Conservation (phyloP, 2,888 invertebrate genomes). For the Alsophila aescularia region DNA sequence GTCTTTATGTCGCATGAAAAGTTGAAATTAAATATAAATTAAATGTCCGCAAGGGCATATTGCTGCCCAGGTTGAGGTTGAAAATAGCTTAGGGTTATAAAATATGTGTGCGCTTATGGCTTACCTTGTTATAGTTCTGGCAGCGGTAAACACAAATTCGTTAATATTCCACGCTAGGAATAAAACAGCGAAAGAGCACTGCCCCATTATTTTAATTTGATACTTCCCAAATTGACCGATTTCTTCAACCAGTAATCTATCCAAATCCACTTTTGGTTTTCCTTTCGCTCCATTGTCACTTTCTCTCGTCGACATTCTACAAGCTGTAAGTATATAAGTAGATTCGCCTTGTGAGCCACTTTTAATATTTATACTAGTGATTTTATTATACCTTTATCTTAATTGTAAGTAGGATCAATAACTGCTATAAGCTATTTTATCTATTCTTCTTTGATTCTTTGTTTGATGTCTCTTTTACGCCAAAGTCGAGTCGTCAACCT, state of each 20-base stretch:
- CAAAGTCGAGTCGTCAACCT: too few relatives aligned
- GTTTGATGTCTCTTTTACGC: not conserved
- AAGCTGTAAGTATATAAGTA: not conserved
- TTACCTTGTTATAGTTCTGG: slow-evolving; percentile 38
- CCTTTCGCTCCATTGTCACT: not conserved
- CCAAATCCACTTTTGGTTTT: slow-evolving; percentile 43
- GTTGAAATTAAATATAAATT: too few relatives aligned
- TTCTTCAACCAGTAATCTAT: slow-evolving; percentile 49
- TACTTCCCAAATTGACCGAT: slow-evolving; percentile 53
- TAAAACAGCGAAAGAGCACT: slow-evolving; percentile 37
- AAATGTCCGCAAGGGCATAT: too few relatives aligned
- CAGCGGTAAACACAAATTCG: slow-evolving; percentile 53
- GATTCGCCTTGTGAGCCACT: too few relatives aligned
- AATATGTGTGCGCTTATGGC: not conserved
- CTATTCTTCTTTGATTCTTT: not conserved
- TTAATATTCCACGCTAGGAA: slow-evolving; percentile 40
- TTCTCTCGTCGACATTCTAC: not conserved
- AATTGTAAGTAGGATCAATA: not conserved
- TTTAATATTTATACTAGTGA: too few relatives aligned
- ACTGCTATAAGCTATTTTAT: not conserved
- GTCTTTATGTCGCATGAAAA: too few relatives aligned
- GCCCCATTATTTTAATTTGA: slow-evolving; percentile 42
- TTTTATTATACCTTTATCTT: too few relatives aligned
- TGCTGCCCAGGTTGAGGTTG: too few relatives aligned
- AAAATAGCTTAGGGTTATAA: not conserved